Evolutionary conservation across 92 coral and sea anemone species (phyloP), one percentile per base, ranked within the genome.

Genomic region (Porites cylindrica): DNA sequence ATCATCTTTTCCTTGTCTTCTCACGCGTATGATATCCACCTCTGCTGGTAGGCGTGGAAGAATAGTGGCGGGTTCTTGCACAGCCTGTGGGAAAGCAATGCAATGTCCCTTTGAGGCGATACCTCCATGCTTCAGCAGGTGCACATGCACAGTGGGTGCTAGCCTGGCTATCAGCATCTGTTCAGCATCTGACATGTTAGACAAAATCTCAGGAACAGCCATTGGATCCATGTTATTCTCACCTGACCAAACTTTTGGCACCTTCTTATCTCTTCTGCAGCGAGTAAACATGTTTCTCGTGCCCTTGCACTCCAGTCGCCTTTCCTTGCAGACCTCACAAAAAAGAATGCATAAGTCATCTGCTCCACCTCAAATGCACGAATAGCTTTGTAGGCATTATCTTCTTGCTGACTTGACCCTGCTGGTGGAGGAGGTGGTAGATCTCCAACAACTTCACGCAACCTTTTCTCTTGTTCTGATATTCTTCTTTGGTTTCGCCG

Each of bases 41-140:
- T n/a, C n/a, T n/a, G n/a, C n/a, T n/a, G n/a, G n/a, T n/a, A n/a
- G n/a, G n/a, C n/a, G n/a, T n/a, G n/a, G n/a, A n/a, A n/a, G n/a
- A n/a, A n/a, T n/a, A n/a, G n/a, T n/a, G n/a, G n/a, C n/a, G n/a
- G n/a, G n/a, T n/a, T n/a, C n/a, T n/a, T n/a, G n/a, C n/a, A n/a
- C n/a, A n/a, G n/a, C n/a, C n/a, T n/a, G n/a, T n/a, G n/a, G n/a
- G n/a, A n/a, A n/a, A n/a, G n/a, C 90, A 8, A 91, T 84, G 60
- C 90, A 85, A 77, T 91, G 94, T 51, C 94, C 94, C 73, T 80
- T 84, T 14, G 85, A 67, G 10, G 86, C 75, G 17, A 70, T 70
- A 2, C 75, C 75, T 2, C 75, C 54, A 38, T 38, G 75, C 13
- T 68, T 68, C 51, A 21, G 14, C 51, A 68, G 7, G 16, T 26